phyloP scores from a whole-genome alignment of 2,113 vertebrate species.

The Limnothrissa miodon region DNA sequence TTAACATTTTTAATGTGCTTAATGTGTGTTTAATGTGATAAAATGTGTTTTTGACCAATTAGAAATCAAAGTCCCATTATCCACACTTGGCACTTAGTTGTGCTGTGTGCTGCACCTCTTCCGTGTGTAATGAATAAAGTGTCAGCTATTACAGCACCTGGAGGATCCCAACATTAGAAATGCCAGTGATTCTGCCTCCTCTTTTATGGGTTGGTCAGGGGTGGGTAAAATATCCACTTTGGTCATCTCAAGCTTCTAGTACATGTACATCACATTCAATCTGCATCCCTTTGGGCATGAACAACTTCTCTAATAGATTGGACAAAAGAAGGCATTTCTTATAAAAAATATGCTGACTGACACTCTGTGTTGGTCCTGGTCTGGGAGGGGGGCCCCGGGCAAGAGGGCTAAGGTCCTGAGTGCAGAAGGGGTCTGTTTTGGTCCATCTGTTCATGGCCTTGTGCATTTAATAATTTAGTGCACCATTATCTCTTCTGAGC shows the following conservation, averaged over 20 bases:
- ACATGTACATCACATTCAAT: too few relatives aligned
- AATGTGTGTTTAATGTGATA: too few relatives aligned
- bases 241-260: too few relatives aligned
- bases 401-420: conserved; percentile 1
- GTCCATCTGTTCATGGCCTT: conserved; percentile 50
- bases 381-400: background rate
- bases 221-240: too few relatives aligned
- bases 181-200: background rate
- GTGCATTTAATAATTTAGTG: conserved; percentile 54
- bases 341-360: background rate
- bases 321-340: background rate
- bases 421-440: conserved; percentile 22
- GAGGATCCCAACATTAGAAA: background rate
- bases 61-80: too few relatives aligned
- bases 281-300: too few relatives aligned
- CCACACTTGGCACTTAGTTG: background rate
- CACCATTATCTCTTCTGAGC: conserved; percentile 52
- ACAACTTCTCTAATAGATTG: background rate
- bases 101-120: background rate
- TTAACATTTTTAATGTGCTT: too few relatives aligned
- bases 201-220: too few relatives aligned
- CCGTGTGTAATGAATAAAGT: background rate
- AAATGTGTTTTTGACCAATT: too few relatives aligned
- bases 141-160: background rate
- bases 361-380: background rate